Base-by-base conservation (phyloP, 2,888 invertebrate genomes). In the Amblyteles armatorius region DNA sequence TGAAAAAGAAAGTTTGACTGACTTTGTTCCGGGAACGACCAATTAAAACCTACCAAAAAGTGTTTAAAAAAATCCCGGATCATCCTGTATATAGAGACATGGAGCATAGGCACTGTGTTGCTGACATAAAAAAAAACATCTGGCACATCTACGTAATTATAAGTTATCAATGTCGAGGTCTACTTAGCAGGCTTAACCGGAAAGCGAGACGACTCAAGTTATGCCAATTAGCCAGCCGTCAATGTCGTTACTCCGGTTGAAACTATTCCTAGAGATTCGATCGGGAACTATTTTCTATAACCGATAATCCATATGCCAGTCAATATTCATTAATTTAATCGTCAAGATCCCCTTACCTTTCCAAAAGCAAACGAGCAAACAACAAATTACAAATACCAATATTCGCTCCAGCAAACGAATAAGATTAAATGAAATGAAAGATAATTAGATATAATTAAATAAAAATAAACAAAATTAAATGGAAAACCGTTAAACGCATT, bases 151-250 rank as follows among this genome's bases (percentile, higher is more conserved):
- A 63, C 73, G n/a, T 72, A 85, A 84, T 85, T 86, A 84, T 72
- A 82, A 73, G 77, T 71, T 65, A 73, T 80, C 48, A 71, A 22
- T 65, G 22, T 57, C 63, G 40, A 65, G 50, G 13, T 78, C 72
- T 79, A 71, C 79, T 86, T 77, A 33, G 33, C 71, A 44, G 65
- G 68, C 83, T 87, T 77, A 85, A 85, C 72, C 60, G 80, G 36
- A 78, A 52, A 82, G 63, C 63, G 81, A 79, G 84, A 77, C 84
- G 87, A 85, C 73, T 79, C 73, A 82, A 78, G 67, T 85, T 83
- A 79, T 67, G 81, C 83, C 73, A 74, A 78, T 86, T 83, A 83
- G 84, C 22, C 5, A 19, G 22, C 55, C 40, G 7, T 72, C 36
- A 50, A 33, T 36, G 50, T 71, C 52, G 72, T 13, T 72, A 40